Evolutionary conservation across 92 coral and sea anemone genomes (phyloP).

Genomic region (Umimayanthus kanabou): DNA sequence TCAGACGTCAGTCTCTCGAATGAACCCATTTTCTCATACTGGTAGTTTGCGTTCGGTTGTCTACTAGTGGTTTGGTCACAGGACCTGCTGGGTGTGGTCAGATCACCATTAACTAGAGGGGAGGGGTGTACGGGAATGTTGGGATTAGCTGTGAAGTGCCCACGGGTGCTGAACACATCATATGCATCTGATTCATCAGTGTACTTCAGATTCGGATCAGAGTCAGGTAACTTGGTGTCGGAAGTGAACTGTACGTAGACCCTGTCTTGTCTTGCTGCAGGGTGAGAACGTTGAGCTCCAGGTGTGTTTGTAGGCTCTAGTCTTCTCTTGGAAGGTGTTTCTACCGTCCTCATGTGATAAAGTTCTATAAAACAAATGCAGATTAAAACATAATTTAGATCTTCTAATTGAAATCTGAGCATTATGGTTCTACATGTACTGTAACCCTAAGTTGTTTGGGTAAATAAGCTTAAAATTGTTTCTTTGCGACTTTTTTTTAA

Average conservation of each 20-base stretch:
- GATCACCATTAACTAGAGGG: constrained; percentile 1
- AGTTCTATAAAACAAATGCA: constrained; percentile 47
- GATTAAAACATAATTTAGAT: too few species aligned
- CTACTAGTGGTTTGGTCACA: constrained; percentile 36
- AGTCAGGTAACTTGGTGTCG: constrained; percentile 46
- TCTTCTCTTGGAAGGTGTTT: constrained; percentile 59
- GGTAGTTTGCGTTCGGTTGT: neutral
- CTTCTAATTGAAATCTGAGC: too few species aligned
- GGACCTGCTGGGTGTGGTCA: constrained; percentile 31
- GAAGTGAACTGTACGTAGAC: constrained; percentile 77
- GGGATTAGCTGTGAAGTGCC: constrained; percentile 85
- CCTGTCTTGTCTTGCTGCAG: constrained; percentile 68
- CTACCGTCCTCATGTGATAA: constrained; percentile 58
- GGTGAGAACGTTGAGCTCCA: constrained; percentile 30
- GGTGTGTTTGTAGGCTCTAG: constrained; percentile 44
- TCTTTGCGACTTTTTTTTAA: too few species aligned
- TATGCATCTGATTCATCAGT: constrained; percentile 76
- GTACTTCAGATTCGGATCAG: constrained; percentile 72
- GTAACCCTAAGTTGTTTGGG: too few species aligned
- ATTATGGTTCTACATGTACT: too few species aligned
- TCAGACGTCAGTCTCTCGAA: constrained; percentile 59
- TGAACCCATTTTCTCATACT: constrained; percentile 25
- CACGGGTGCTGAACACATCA: constrained; percentile 67
- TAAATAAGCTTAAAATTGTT: too few species aligned
- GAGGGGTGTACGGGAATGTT: neutral